A percentile compares a stretch with the other conserved stretches of the same genome.
Conservation (phyloP, 2,888 invertebrate genomes). For the Drosophila anomelani region DNA sequence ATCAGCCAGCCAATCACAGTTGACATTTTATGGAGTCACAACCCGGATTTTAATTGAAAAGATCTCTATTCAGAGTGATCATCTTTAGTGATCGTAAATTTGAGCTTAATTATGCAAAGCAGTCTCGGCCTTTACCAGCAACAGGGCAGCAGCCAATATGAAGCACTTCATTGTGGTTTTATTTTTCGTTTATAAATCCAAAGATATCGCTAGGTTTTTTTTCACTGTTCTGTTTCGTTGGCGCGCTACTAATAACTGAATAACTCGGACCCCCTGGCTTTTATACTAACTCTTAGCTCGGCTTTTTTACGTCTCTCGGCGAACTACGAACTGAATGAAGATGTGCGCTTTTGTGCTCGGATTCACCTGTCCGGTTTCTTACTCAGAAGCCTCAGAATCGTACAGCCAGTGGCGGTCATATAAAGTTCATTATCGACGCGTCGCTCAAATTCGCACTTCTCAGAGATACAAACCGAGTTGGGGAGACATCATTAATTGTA, state of each 20-base stretch:
- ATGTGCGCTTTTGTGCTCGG: conserved; percentile 59
- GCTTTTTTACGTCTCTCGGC: conserved; percentile 46
- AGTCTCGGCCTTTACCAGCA: conserved; percentile 69
- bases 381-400: conserved; percentile 64
- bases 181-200: conserved; percentile 21
- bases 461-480: conserved; percentile 28
- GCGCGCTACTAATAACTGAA: conserved; percentile 68
- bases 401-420: conserved; percentile 49
- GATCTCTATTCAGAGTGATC: conserved; percentile 28
- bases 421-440: conserved; percentile 67
- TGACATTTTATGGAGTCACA: conserved; percentile 70
- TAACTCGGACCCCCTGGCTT: conserved; percentile 53
- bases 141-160: conserved; percentile 71
- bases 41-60: conserved; percentile 68
- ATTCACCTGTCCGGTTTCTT: conserved; percentile 77
- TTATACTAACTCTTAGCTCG: conserved; percentile 68
- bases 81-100: conserved; percentile 35
- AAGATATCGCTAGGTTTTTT: conserved; percentile 42
- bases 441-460: conserved; percentile 72
- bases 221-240: conserved; percentile 54
- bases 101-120: conserved; percentile 43
- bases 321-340: conserved; percentile 68
- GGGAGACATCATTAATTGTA: conserved; percentile 65
- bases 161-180: conserved; percentile 73
- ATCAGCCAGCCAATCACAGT: conserved; percentile 40